These are phyloP conservation scores for Athene cunicularia DNA, from an alignment of 2,113 vertebrate genomes.

Conservation along the genomic window DNA sequence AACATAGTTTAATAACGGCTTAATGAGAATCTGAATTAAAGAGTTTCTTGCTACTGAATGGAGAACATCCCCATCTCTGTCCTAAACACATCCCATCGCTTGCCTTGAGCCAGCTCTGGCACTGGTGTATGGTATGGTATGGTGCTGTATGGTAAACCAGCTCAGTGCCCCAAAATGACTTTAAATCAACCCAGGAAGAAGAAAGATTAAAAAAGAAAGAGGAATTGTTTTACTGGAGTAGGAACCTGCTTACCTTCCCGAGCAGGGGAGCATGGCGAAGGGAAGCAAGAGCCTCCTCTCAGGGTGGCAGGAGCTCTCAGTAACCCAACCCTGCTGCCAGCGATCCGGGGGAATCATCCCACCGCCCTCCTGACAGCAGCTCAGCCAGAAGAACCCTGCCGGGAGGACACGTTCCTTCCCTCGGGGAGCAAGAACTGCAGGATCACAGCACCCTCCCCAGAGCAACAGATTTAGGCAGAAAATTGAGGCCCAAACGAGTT, in stretches of 20 bases:
- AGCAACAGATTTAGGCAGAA: background rate
- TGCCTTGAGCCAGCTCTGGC: background rate
- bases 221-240: background rate
- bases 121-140: background rate
- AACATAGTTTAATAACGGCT: background rate
- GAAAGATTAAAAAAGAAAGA: background rate
- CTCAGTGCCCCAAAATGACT: background rate
- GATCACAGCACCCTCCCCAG: background rate
- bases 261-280: fast-evolving
- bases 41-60: background rate
- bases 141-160: background rate
- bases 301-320: fast-evolving
- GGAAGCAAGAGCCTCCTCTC: background rate
- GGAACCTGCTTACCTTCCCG: background rate
- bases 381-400: background rate
- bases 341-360: background rate
- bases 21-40: background rate
- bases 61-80: background rate
- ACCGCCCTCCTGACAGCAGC: background rate
- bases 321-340: fast-evolving
- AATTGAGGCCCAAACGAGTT: background rate
- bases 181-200: background rate
- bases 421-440: background rate
- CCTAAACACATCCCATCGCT: fast-evolving
- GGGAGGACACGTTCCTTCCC: background rate